Evolutionary conservation across 2,797 vertebrate species (phyloP).

Genomic region (Odontamblyopus lacepedii): DNA sequence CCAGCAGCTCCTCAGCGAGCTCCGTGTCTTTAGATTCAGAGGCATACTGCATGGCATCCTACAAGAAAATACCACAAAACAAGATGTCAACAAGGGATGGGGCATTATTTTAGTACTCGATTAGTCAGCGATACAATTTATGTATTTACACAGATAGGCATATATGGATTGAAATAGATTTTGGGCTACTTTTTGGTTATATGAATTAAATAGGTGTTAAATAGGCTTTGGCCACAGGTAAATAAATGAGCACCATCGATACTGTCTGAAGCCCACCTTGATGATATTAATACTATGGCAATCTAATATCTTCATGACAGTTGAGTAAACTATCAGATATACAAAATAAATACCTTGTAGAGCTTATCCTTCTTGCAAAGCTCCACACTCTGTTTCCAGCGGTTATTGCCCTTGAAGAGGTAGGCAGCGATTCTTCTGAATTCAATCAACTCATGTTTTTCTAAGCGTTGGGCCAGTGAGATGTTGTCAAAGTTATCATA

Average conservation of each 20-base stretch:
- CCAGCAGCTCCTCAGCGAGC: slow-evolving; percentile 92
- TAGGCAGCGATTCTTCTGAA: slow-evolving; percentile 98
- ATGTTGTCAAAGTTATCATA: slow-evolving; percentile 99
- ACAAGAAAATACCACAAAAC: slow-evolving; percentile 3
- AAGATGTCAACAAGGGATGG: background rate
- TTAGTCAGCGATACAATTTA: too few species aligned
- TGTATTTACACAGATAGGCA: background rate
- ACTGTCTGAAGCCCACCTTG: too few species aligned
- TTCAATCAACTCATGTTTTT: slow-evolving; percentile 97
- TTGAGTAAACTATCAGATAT: background rate
- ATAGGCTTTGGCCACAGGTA: background rate
- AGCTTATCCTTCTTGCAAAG: slow-evolving; percentile 98
- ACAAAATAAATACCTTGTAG: slow-evolving; percentile 85
- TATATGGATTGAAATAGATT: background rate
- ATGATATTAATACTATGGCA: too few species aligned
- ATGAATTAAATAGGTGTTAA: too few species aligned
- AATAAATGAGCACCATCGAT: background rate
- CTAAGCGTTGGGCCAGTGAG: slow-evolving; percentile 93
- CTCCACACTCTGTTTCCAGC: slow-evolving; percentile 99
- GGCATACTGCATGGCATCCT: slow-evolving; percentile 82
- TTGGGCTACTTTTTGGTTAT: background rate
- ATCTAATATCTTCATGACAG: too few species aligned
- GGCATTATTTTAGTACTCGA: too few species aligned
- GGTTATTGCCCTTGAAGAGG: slow-evolving; percentile 99
- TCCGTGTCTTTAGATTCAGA: slow-evolving; percentile 79